Percentiles rank a stretch among this genome's conserved stretches.
phyloP scores from a whole-genome alignment of 2,888 invertebrate species.

The Xylota sylvarum region DNA sequence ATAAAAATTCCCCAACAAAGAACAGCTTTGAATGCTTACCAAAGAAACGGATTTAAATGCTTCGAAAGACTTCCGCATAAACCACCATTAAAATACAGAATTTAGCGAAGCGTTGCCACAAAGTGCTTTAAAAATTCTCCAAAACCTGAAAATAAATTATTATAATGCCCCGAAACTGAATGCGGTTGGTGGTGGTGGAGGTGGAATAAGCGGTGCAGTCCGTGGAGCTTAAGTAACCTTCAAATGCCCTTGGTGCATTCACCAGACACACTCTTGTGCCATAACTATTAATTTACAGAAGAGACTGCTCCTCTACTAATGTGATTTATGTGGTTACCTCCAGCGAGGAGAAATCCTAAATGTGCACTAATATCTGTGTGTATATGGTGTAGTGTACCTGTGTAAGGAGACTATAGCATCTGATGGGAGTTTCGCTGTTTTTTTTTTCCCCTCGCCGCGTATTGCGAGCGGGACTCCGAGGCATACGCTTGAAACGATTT shows the following conservation, averaged over 20 bases:
- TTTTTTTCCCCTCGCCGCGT: not conserved
- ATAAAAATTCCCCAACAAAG: not conserved
- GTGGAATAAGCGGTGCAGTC: constrained; percentile 55
- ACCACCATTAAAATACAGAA: constrained; percentile 43
- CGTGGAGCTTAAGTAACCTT: constrained; percentile 39
- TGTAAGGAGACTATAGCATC: constrained; percentile 34
- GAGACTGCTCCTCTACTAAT: constrained; percentile 51
- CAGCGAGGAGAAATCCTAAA: constrained; percentile 53
- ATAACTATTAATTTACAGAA: constrained; percentile 71
- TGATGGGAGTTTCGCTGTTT: constrained; percentile 21
- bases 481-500: constrained; percentile 6
- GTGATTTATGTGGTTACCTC: constrained; percentile 64
- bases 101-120: constrained; percentile 49
- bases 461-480: not conserved
- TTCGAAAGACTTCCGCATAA: constrained; percentile 26
- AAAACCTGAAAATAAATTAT: constrained; percentile 60
- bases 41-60: constrained; percentile 34
- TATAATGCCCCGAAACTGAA: constrained; percentile 38
- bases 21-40: constrained; percentile 12
- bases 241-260: constrained; percentile 55
- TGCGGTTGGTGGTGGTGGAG: constrained; percentile 27
- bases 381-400: constrained; percentile 23
- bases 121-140: constrained; percentile 49
- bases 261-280: constrained; percentile 21
- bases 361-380: constrained; percentile 66